Conservation (phyloP, 2,888 invertebrate species). For the Chouioia cunea region DNA sequence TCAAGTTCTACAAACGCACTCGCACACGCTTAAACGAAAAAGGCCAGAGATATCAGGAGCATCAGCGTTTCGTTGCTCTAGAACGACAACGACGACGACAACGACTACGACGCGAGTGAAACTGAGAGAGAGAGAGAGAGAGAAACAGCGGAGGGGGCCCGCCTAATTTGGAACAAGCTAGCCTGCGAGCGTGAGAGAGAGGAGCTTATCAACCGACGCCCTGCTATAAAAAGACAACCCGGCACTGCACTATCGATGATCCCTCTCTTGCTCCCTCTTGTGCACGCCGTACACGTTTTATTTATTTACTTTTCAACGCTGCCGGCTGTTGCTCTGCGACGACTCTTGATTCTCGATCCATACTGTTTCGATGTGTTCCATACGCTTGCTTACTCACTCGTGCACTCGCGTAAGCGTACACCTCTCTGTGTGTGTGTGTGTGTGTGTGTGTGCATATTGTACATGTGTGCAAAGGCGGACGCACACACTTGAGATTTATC, state of each 20-base stretch:
- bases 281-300: too few relatives aligned
- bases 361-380: too few relatives aligned
- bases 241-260: not conserved
- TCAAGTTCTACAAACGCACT: too few relatives aligned
- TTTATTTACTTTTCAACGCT: too few relatives aligned
- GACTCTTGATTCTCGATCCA: too few relatives aligned
- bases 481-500: too few relatives aligned
- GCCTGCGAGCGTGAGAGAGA: not conserved
- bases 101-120: not conserved
- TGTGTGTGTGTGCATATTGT: not conserved
- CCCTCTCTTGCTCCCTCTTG: too few relatives aligned
- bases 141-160: slow-evolving; percentile 11
- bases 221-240: slow-evolving; percentile 13
- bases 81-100: not conserved
- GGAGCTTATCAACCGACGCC: not conserved
- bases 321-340: too few relatives aligned
- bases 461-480: too few relatives aligned
- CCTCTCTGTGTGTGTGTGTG: too few relatives aligned
- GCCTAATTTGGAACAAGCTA: slow-evolving; percentile 34
- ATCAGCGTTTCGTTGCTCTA: not conserved
- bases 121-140: not conserved
- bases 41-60: not conserved
- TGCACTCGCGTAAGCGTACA: not conserved
- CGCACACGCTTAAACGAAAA: too few relatives aligned
- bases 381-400: not conserved